Evolutionary conservation across 2,113 vertebrate species (phyloP).

Genomic region (Furnarius figulus): DNA sequence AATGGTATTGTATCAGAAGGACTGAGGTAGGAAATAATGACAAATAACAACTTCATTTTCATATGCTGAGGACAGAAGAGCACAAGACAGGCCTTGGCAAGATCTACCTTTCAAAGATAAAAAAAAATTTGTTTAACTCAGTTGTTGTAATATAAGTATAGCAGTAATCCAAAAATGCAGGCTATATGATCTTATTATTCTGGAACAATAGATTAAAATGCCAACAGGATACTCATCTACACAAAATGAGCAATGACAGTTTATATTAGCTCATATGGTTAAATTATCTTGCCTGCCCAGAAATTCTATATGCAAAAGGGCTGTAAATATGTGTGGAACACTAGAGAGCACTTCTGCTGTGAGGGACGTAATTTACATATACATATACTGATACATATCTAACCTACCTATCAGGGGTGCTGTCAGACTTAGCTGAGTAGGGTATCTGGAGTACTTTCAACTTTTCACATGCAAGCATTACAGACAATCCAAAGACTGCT

Average conservation of each 20-base stretch:
- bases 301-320: neutral
- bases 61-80: neutral
- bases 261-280: neutral
- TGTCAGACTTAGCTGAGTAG: neutral
- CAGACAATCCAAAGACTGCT: neutral
- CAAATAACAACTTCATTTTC: neutral
- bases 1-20: neutral
- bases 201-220: neutral
- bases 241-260: neutral
- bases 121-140: neutral
- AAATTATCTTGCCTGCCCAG: neutral
- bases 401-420: neutral
- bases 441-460: neutral
- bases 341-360: neutral
- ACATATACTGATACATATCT: neutral
- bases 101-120: neutral
- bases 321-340: neutral
- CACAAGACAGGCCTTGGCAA: neutral
- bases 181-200: neutral
- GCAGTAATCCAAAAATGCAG: neutral
- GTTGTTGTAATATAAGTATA: neutral
- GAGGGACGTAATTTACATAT: neutral
- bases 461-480: neutral
- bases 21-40: neutral
- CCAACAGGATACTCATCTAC: neutral